Percentiles rank a stretch among this genome's conserved stretches.
These are phyloP conservation scores for Mimas tiliae DNA, from an alignment of 2,888 invertebrate species.

Conservation along the genomic window DNA sequence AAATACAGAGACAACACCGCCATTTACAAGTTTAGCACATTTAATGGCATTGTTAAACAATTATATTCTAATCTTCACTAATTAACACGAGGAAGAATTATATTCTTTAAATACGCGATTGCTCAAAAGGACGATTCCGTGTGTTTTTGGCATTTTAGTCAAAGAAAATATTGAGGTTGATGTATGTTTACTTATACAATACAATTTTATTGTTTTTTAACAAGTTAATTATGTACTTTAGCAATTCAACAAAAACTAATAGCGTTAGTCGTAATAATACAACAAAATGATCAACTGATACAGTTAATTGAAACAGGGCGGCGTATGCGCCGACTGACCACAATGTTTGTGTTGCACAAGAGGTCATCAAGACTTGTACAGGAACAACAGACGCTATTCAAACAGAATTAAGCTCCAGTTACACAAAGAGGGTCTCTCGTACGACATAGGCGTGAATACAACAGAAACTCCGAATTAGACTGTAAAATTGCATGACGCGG, in stretches of 20 bases:
- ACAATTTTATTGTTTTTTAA: slow-evolving; percentile 10
- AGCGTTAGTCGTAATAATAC: slow-evolving; percentile 12
- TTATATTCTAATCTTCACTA: slow-evolving; percentile 2
- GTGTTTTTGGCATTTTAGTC: slow-evolving; percentile 11
- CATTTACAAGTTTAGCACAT: slow-evolving; percentile 21
- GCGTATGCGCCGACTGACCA: slow-evolving; percentile 14
- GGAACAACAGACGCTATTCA: slow-evolving; percentile 41
- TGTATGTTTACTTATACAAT: background rate
- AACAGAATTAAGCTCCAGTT: background rate
- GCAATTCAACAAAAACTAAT: background rate
- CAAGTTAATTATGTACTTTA: background rate
- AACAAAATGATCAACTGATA: slow-evolving; percentile 8
- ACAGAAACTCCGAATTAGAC: too few relatives aligned
- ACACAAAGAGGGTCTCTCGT: too few relatives aligned
- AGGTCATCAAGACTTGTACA: slow-evolving; percentile 27
- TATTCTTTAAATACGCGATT: slow-evolving; percentile 5
- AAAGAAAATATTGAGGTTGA: slow-evolving; percentile 1
- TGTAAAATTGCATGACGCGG: too few relatives aligned
- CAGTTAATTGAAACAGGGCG: background rate
- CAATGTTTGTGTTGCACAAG: slow-evolving; percentile 23
- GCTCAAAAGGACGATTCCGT: slow-evolving; percentile 11
- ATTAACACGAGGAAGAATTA: slow-evolving; percentile 12
- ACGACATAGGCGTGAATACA: too few relatives aligned
- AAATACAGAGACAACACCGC: slow-evolving; percentile 21
- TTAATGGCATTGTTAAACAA: slow-evolving; percentile 24